These are phyloP conservation scores for Psammodynastes pulverulentus DNA, from an alignment of 2,113 vertebrate genomes.

Conservation along the genomic window DNA sequence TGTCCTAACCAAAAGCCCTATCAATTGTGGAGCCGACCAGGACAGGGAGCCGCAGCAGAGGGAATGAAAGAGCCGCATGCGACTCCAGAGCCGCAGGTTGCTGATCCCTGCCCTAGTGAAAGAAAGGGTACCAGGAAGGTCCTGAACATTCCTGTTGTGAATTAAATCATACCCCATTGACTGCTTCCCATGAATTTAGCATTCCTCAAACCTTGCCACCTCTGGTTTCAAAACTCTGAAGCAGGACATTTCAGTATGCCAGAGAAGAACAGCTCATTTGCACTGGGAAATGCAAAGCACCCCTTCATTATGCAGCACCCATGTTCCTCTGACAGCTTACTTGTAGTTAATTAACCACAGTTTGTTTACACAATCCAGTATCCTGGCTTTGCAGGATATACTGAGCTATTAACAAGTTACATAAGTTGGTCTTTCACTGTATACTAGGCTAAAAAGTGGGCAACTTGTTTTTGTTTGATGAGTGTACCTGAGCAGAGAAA, in stretches of 20 bases:
- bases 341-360: background rate
- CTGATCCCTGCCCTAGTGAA: background rate
- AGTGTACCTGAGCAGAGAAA: background rate
- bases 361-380: background rate
- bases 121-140: background rate
- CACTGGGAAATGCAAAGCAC: background rate
- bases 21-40: no score
- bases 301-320: background rate
- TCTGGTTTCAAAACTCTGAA: background rate
- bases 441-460: background rate
- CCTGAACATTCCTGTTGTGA: background rate
- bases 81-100: no score
- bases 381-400: background rate
- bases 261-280: background rate
- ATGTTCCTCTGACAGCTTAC: background rate
- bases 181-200: background rate
- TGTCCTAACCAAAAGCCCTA: no score
- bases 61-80: no score
- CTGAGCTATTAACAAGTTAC: background rate
- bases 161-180: background rate
- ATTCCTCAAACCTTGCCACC: background rate
- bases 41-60: no score
- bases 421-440: background rate
- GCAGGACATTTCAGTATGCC: background rate
- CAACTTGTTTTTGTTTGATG: background rate